Evolutionary conservation across 2,888 invertebrate genomes (phyloP).

Genomic region (Caenorhabditis sp.): DNA sequence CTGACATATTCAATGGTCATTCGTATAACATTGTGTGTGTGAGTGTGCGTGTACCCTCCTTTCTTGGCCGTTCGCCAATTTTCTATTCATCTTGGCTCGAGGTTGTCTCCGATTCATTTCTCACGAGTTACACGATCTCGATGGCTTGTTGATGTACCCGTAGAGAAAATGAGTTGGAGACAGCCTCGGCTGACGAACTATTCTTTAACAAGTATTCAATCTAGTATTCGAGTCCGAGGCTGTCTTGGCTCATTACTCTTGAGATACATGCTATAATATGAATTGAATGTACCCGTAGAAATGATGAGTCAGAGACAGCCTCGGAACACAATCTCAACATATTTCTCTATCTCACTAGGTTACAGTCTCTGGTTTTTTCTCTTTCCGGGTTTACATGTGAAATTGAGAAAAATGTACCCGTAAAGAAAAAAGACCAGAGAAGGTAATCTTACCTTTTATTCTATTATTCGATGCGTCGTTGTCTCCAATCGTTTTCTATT

Average conservation of each 20-base stretch:
- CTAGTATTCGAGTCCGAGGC: neutral
- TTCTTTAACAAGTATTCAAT: neutral
- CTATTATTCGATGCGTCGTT: neutral
- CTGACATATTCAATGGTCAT: constrained; percentile 4
- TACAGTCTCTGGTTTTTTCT: neutral
- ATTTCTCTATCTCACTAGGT: neutral
- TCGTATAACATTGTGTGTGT: neutral
- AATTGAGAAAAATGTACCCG: neutral
- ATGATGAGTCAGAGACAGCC: too few relatives aligned
- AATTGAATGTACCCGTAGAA: too few relatives aligned
- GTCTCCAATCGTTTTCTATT: neutral
- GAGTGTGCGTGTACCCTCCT: neutral
- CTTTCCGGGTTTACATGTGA: neutral
- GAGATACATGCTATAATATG: too few relatives aligned
- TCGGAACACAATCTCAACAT: too few relatives aligned
- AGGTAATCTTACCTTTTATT: neutral
- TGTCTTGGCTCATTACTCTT: too few relatives aligned
- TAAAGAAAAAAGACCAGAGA: neutral
- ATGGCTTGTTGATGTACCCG: neutral
- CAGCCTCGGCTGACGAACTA: neutral
- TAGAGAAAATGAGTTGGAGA: neutral
- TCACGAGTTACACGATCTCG: neutral
- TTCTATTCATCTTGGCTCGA: neutral
- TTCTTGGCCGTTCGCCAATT: neutral
- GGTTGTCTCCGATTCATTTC: neutral